Evolutionary conservation across 2,888 invertebrate species (phyloP).

Genomic region (Macrosiphum euphorbiae): DNA sequence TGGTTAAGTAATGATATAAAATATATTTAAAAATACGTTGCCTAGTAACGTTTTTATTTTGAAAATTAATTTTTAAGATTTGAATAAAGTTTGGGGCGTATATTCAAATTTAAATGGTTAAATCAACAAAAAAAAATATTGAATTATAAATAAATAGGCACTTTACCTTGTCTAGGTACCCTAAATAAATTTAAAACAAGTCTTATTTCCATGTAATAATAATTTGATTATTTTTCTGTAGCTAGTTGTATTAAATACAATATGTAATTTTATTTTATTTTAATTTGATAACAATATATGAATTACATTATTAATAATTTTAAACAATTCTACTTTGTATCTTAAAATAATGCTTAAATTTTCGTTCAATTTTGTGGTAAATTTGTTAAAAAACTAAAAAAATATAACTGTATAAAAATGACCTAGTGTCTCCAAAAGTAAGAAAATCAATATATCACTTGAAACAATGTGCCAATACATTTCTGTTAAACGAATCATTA

Average conservation of each 20-base stretch:
- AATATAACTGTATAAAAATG: background rate
- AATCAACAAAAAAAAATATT: background rate
- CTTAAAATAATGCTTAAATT: constrained; percentile 14
- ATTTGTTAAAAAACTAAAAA: background rate
- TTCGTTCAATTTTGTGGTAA: background rate
- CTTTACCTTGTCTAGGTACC: background rate
- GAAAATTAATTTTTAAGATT: background rate
- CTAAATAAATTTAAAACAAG: background rate
- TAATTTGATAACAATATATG: background rate
- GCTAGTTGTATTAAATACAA: background rate
- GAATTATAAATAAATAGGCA: background rate
- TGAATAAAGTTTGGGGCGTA: background rate
- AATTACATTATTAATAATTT: background rate
- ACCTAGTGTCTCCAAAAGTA: background rate
- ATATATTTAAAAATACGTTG: too few relatives aligned
- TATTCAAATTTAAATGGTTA: background rate
- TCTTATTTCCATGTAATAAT: background rate
- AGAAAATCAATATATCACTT: constrained; percentile 21
- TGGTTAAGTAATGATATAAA: background rate
- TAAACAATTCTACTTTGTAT: background rate
- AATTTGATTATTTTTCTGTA: background rate
- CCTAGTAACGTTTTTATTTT: too few relatives aligned
- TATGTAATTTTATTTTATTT: too few relatives aligned
- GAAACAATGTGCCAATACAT: constrained; percentile 35
- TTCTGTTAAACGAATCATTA: constrained; percentile 35